Conservation (phyloP, 2,888 invertebrate genomes). For the Epirrita christyi region DNA sequence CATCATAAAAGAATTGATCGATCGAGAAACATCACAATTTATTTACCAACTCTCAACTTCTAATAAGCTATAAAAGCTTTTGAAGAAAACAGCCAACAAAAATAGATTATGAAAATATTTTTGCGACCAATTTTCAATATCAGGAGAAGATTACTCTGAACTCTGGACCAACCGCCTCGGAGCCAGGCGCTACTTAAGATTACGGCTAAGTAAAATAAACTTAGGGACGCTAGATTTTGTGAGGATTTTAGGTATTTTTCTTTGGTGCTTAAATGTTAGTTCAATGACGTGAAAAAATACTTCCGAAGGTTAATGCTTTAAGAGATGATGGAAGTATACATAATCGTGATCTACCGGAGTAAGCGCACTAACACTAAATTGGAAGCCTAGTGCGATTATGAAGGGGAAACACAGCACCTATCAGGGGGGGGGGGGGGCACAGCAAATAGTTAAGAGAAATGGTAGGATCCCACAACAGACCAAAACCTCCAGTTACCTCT, state of each 20-base stretch:
- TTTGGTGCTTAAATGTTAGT: not conserved
- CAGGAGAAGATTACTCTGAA: slow-evolving; percentile 15
- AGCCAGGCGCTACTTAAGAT: slow-evolving; percentile 12
- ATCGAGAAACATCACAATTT: slow-evolving; percentile 24
- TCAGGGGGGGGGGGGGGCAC: no score
- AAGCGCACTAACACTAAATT: no score
- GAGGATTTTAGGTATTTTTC: not conserved
- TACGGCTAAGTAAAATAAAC: slow-evolving; percentile 21
- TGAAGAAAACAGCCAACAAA: slow-evolving; percentile 26
- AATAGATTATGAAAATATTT: slow-evolving; percentile 33
- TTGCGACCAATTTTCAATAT: slow-evolving; percentile 26
- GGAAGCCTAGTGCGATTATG: no score
- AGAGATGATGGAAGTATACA: no score
- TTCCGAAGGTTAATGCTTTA: no score
- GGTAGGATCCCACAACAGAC: no score
- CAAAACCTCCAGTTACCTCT: no score
- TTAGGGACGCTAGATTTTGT: slow-evolving; percentile 5
- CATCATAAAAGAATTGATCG: slow-evolving; percentile 21
- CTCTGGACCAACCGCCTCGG: not conserved
- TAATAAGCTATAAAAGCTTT: slow-evolving; percentile 38
- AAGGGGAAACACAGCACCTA: no score
- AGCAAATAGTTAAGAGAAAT: no score
- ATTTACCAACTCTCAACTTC: slow-evolving; percentile 31
- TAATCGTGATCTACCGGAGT: no score
- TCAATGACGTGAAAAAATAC: no score